Percentiles rank a stretch among this genome's conserved stretches.
Conservation (phyloP, 2,888 invertebrate genomes). For the Timandra comae region DNA sequence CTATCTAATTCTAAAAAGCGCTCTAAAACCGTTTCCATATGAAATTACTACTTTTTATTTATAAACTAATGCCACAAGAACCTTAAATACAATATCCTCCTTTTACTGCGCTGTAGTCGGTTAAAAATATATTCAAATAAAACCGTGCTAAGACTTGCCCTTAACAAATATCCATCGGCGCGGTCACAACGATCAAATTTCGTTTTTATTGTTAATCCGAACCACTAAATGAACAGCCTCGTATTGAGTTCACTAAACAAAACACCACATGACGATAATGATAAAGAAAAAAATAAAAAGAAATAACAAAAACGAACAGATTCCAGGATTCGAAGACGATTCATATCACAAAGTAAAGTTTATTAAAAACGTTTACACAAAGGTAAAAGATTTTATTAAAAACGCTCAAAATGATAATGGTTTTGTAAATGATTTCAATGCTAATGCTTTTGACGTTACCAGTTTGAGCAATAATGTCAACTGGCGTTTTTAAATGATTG, state of each 20-base stretch:
- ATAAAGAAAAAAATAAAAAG: too few species aligned
- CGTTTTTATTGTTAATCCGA: constrained; percentile 74
- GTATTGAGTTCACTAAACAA: constrained; percentile 55
- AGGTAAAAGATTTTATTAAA: constrained; percentile 15
- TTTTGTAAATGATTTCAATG: too few species aligned
- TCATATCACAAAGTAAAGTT: constrained; percentile 32
- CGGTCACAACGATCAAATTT: constrained; percentile 74
- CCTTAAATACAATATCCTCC: too few species aligned
- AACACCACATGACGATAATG: constrained; percentile 45
- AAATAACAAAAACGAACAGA: constrained; percentile 37
- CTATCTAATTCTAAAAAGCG: too few species aligned
- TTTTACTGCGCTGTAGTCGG: too few species aligned
- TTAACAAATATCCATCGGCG: constrained; percentile 45
- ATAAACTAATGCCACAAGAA: too few species aligned
- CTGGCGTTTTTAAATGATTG: too few species aligned
- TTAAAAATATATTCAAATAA: too few species aligned
- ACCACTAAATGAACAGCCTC: constrained; percentile 63
- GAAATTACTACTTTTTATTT: too few species aligned
- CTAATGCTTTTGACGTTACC: too few species aligned
- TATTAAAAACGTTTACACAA: constrained; percentile 28
- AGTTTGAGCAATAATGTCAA: too few species aligned
- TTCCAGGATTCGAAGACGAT: constrained; percentile 48
- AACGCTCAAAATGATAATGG: constrained; percentile 14
- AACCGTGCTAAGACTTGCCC: constrained; percentile 27
- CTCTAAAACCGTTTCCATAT: too few species aligned